Conservation (phyloP, 2,888 invertebrate genomes). For the Labia minor region DNA sequence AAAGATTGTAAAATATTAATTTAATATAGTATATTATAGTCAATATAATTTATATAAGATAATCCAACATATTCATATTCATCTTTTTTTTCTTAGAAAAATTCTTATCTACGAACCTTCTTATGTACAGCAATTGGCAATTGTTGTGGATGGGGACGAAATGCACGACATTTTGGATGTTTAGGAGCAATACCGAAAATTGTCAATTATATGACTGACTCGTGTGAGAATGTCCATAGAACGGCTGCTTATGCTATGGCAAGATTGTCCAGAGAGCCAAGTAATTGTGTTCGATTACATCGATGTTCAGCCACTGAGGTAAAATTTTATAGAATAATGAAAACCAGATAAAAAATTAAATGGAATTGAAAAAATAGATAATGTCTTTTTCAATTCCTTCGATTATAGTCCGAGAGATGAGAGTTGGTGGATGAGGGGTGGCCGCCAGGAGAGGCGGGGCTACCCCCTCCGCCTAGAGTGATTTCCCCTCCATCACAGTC, state of each 20-base stretch:
- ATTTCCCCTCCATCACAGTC: too few species aligned
- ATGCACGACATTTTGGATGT: constrained; percentile 38
- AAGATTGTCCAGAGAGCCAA: constrained; percentile 39
- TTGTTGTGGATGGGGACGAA: constrained; percentile 41
- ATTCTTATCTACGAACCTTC: constrained; percentile 25
- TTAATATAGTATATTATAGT: too few species aligned
- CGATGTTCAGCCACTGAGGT: constrained; percentile 41
- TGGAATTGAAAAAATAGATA: background rate
- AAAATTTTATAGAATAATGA: constrained; percentile 20
- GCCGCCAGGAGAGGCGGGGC: too few species aligned
- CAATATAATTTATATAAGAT: too few species aligned
- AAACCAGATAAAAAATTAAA: background rate
- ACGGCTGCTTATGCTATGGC: constrained; percentile 39
- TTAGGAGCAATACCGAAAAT: constrained; percentile 25
- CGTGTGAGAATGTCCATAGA: constrained; percentile 34
- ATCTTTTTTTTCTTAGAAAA: constrained; percentile 18
- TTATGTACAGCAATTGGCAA: constrained; percentile 41
- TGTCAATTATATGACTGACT: constrained; percentile 15
- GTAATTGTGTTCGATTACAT: constrained; percentile 43
- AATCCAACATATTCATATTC: too few species aligned
- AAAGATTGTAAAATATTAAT: too few species aligned
- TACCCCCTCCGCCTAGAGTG: too few species aligned
- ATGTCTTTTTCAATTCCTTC: background rate
- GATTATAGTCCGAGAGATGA: background rate
- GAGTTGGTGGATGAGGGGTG: too few species aligned